phyloP scores from a whole-genome alignment of 35 echinoderm and acorn worm species.

The Acanthaster planci region DNA sequence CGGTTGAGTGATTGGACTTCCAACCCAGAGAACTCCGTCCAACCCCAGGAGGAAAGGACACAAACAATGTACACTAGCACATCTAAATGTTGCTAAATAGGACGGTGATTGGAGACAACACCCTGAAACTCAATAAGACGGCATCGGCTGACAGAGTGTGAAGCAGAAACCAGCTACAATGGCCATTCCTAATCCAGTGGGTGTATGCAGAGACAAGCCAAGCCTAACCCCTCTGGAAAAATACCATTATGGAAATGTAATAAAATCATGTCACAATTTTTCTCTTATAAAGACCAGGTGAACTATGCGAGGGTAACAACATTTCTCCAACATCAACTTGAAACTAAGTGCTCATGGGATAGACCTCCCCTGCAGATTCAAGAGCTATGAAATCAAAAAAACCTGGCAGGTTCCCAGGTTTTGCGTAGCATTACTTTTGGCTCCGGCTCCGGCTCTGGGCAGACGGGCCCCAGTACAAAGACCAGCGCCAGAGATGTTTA shows the following conservation, averaged over 20 bases:
- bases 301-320: too few relatives aligned
- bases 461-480: conserved; percentile 3
- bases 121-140: conserved; percentile 4
- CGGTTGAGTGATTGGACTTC: too few relatives aligned
- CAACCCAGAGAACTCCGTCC: not conserved
- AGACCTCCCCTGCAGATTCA: not conserved
- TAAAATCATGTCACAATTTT: too few relatives aligned
- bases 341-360: too few relatives aligned
- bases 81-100: conserved; percentile 26
- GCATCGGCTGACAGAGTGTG: conserved; percentile 13
- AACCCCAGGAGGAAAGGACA: conserved; percentile 9
- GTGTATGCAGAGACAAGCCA: too few relatives aligned
- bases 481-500: conserved; percentile 5
- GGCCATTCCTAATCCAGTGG: conserved; percentile 2
- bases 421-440: not conserved
- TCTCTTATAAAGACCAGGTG: too few relatives aligned
- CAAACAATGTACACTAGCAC: not conserved
- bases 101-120: conserved; percentile 22
- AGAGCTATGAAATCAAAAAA: not conserved
- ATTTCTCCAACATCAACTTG: too few relatives aligned
- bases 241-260: too few relatives aligned
- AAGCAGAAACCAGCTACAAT: not conserved
- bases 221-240: too few relatives aligned
- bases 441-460: not conserved
- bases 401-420: conserved; percentile 16